Evolutionary conservation across 2,113 vertebrate species (phyloP).

Genomic region (Theristicus caerulescens): DNA sequence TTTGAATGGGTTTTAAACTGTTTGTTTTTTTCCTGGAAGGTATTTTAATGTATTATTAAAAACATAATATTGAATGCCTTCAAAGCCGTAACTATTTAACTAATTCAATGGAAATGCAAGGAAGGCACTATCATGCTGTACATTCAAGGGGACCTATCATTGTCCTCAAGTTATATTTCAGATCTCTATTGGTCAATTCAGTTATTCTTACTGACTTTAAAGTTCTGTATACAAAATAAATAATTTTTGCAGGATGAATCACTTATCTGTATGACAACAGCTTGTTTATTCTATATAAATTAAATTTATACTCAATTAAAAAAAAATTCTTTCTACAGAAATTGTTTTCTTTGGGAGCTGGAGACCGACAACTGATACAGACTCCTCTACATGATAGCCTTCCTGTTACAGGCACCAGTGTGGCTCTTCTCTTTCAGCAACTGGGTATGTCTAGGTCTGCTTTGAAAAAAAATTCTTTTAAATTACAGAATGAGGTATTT

Average conservation of each 20-base stretch:
- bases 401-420: constrained; percentile 92
- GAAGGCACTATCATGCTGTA: neutral
- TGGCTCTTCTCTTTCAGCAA: constrained; percentile 95
- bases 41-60: neutral
- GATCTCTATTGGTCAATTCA: neutral
- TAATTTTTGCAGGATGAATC: neutral
- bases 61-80: neutral
- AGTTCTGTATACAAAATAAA: neutral
- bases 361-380: constrained; percentile 95
- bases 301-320: neutral
- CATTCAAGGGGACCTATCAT: neutral
- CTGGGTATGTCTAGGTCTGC: constrained; percentile 82
- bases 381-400: constrained; percentile 91
- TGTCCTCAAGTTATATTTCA: neutral
- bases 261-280: neutral
- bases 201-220: neutral
- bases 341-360: constrained; percentile 94
- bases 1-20: neutral
- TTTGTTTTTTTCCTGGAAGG: neutral
- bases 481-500: neutral
- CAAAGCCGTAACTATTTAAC: neutral
- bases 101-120: neutral
- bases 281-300: neutral
- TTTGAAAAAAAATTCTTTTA: neutral
- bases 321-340: constrained; percentile 80